Evolutionary conservation across 2,797 vertebrate genomes (phyloP).

Genomic region (Megaceryle alcyon): DNA sequence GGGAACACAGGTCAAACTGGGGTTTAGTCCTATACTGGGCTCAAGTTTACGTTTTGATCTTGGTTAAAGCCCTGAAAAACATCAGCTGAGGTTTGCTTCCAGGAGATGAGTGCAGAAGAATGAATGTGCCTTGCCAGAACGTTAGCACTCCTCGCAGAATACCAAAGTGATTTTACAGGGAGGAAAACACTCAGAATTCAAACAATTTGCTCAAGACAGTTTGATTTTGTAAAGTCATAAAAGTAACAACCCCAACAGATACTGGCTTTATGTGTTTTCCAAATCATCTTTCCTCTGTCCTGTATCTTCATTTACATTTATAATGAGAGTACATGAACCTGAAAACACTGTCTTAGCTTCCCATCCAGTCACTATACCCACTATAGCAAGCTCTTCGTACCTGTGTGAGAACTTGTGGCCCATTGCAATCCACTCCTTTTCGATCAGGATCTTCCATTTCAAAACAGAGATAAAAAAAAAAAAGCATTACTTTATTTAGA

Average conservation of each 20-base stretch:
- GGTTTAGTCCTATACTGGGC: neutral
- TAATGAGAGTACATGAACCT: neutral
- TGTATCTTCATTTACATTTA: neutral
- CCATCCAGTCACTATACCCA: neutral
- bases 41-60: neutral
- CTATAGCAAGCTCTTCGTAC: conserved; percentile 29
- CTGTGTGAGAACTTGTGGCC: conserved; percentile 85
- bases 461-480: neutral
- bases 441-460: conserved; percentile 76
- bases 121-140: neutral
- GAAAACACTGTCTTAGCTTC: neutral
- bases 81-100: neutral
- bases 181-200: neutral
- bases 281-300: neutral
- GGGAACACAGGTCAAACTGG: neutral
- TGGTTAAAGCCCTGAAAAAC: neutral
- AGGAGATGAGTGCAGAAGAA: neutral
- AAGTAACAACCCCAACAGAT: neutral
- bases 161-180: neutral
- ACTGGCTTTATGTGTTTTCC: neutral
- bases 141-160: neutral
- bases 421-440: conserved; percentile 85
- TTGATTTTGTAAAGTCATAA: neutral
- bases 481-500: neutral
- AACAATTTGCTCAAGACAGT: neutral